These are phyloP conservation scores for Phymatocera aterrima DNA, from an alignment of 2,888 invertebrate species.

Conservation along the genomic window DNA sequence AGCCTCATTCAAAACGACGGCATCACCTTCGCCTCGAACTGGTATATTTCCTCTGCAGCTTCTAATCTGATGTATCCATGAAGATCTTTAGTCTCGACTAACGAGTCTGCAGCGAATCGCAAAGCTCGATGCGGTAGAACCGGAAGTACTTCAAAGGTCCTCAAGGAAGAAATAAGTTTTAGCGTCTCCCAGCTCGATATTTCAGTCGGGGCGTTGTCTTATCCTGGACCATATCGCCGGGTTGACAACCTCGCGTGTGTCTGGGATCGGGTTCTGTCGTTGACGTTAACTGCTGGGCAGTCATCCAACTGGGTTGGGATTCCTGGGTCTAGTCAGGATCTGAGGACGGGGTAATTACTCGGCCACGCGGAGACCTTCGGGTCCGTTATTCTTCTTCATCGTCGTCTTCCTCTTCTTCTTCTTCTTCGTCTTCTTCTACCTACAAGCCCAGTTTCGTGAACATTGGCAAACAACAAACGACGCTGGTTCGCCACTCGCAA, in stretches of 20 bases:
- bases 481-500: not conserved
- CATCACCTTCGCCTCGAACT: not conserved
- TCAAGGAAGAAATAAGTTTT: slow-evolving; percentile 1
- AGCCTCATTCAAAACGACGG: not conserved
- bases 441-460: too few relatives aligned
- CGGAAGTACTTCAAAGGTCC: slow-evolving; percentile 11
- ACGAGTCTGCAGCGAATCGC: slow-evolving; percentile 15
- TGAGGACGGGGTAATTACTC: slow-evolving; percentile 51
- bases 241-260: slow-evolving; percentile 48
- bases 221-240: slow-evolving; percentile 7
- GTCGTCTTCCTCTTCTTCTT: slow-evolving; percentile 26
- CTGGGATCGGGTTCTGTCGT: slow-evolving; percentile 50
- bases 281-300: slow-evolving; percentile 53
- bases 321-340: slow-evolving; percentile 38
- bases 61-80: not conserved
- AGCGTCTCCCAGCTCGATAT: not conserved
- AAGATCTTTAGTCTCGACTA: slow-evolving; percentile 9
- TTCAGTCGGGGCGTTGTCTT: not conserved
- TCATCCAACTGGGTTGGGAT: slow-evolving; percentile 39
- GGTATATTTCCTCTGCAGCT: not conserved
- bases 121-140: slow-evolving; percentile 4
- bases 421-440: not conserved
- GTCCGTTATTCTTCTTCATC: slow-evolving; percentile 26
- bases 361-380: slow-evolving; percentile 43
- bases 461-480: not conserved